Evolutionary conservation across 2,797 vertebrate genomes (phyloP), one percentile per base, ranked within the genome.

Genomic region (Limosa lapponica): DNA sequence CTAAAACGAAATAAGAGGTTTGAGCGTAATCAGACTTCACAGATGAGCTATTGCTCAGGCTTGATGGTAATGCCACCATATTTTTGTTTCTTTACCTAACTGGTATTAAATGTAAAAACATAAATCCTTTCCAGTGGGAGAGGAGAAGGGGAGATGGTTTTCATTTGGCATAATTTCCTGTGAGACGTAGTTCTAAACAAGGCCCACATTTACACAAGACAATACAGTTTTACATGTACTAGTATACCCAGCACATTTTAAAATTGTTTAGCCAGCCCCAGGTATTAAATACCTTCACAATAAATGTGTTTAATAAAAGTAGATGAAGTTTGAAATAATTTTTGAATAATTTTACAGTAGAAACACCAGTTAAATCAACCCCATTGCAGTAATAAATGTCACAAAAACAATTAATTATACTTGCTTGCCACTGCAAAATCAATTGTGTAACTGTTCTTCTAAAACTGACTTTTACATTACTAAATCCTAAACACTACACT

Each of bases 111-210:
- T 97, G 96, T 95, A 95, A 97, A 98, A 96, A 89, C 97, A 98
- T 98, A 98, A 98, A 98, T 98, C 96, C 86, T 97, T 87, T 96
- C 81, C 95, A 94, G 91, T 93, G 86, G 88, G 92, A 98, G 91
- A 97, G 90, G 97, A 97, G 96, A 96, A 97, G 71, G 87, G 92
- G 97, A 97, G 97, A 98, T 98, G 98, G 98, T 98, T 98, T 98
- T 98, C 97, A 98, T 98, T 98, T 98, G 95, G 94, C 94, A 98
- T 96, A 98, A 98, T 98, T 98, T 98, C 98, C 98, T 98, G 98
- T 97, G 95, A 97, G 97, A 91, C 83, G 8, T 61, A 62, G 82
- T 75, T 97, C 98, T 96, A 98, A 98, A 98, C 97, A 98, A 97
- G 97, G 92, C 96, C 96, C 96, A 94, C 98, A 98, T 98, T 98